Evolutionary conservation across 2,113 vertebrate species (phyloP), one percentile per base, ranked within the genome.

Genomic region (Eubucco bourcierii): DNA sequence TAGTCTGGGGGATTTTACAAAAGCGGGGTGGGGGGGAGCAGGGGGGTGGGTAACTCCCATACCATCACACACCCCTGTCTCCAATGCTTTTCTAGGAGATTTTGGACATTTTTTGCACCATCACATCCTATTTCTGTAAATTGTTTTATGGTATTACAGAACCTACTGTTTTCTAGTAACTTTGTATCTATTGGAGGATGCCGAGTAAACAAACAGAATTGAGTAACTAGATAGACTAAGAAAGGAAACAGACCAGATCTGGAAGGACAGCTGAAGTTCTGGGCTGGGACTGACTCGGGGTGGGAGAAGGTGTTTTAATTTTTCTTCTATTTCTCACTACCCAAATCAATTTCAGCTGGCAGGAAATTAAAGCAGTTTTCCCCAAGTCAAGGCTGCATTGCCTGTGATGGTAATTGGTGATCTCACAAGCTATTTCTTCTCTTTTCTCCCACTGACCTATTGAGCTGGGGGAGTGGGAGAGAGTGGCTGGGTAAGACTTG

Each of bases 331-430:
- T 64, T 71, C 25, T 56, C 15, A 18, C 28, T 41, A 53, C 4
- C 34, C 24, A 65, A 37, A 33, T 5, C 10, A 46, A 37, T 39
- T 58, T 70, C 65, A 71, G 58, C 1, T 28, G 23, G 31, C 52
- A 46, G 24, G 7, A 80, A 88, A 80, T 28, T 20, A 29, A 44
- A 34, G 39, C 29, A 18, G 4, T 23, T 77, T 58, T 27, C 56
- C 41, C 8, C 50, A 65, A 4, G 21, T 25, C 10, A 2, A 64
- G 23, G 20, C 12, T 67, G 9, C 16, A 65, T 61, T 44, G 64
- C 25, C 37, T 12, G 5, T 17, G 11, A 37, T 0, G 0, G 13
- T 27, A 47, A 75, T 0, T 24, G 16, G 21, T 19, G 34, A 58
- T 9, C 33, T 61, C 59, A 25, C 11, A 8, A 74, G 8, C 9